Conservation (phyloP, 2,113 vertebrate species). For the Euleptes europaea region DNA sequence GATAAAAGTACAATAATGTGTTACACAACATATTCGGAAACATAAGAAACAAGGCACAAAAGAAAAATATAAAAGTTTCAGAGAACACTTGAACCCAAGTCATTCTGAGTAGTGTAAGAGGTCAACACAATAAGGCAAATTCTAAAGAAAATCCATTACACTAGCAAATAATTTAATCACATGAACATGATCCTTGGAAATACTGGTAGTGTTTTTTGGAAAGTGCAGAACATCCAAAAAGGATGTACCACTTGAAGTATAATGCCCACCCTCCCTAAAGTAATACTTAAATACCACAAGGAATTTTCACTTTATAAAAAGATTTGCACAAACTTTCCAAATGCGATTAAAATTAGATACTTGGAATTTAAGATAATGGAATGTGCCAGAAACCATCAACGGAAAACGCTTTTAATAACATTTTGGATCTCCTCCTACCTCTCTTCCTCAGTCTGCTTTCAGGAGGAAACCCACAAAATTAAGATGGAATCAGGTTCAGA, state of each 20-base stretch:
- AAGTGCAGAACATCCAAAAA: conserved; percentile 1
- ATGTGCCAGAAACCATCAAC: conserved; percentile 59
- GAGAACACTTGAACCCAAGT: conserved; percentile 39
- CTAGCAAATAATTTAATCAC: background rate
- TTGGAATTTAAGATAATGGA: conserved; percentile 48
- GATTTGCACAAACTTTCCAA: conserved; percentile 67
- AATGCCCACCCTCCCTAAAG: conserved; percentile 12
- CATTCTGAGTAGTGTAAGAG: conserved; percentile 40
- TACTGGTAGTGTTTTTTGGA: background rate
- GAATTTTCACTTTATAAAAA: conserved; percentile 59
- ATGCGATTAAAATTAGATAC: conserved; percentile 36
- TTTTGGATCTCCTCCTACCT: conserved; percentile 31
- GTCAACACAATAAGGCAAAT: conserved; percentile 53
- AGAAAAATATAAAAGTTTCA: conserved; percentile 46
- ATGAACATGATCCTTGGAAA: background rate
- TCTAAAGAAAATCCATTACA: background rate
- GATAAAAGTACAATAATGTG: conserved; percentile 11
- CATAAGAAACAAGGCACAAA: conserved; percentile 56
- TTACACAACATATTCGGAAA: background rate
- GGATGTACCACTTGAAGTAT: conserved; percentile 4
- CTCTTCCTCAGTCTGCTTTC: conserved; percentile 8
- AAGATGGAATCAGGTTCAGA: conserved; percentile 33
- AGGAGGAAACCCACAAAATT: conserved; percentile 40
- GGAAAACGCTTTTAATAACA: conserved; percentile 49
- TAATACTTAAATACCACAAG: conserved; percentile 41